phyloP scores from a whole-genome alignment of 2,888 invertebrate species.

The Litoditis marina region DNA sequence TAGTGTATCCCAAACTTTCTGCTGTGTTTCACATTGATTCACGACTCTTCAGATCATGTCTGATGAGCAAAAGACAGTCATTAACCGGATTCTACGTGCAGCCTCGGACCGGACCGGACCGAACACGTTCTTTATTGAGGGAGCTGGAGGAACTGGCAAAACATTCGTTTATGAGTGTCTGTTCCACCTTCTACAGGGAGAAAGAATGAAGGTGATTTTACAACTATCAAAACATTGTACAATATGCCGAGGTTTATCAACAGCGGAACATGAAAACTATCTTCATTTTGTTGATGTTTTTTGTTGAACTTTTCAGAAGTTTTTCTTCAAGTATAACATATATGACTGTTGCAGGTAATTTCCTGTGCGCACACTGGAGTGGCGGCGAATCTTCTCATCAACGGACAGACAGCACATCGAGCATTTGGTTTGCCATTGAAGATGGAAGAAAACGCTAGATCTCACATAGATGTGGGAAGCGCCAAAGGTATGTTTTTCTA shows the following conservation, averaged over 20 bases:
- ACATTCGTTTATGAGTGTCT: slow-evolving; percentile 13
- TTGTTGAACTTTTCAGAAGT: no score
- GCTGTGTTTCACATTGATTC: no score
- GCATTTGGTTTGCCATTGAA: slow-evolving; percentile 6
- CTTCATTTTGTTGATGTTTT: no score
- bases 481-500: no score
- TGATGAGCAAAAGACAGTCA: no score
- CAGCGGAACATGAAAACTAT: no score
- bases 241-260: no score
- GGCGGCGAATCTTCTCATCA: slow-evolving; percentile 4
- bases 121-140: slow-evolving; percentile 7
- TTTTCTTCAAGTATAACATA: not conserved
- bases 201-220: not conserved
- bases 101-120: not conserved
- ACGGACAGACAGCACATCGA: slow-evolving; percentile 7
- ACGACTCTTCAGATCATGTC: no score
- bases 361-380: slow-evolving; percentile 17
- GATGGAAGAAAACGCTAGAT: not conserved
- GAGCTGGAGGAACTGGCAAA: slow-evolving; percentile 18
- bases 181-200: not conserved
- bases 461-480: not conserved
- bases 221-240: no score
- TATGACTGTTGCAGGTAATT: not conserved
- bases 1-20: no score
- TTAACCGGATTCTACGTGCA: no score